Conservation (phyloP, 1,140 invertebrate species). For the Drosophila takahashii region DNA sequence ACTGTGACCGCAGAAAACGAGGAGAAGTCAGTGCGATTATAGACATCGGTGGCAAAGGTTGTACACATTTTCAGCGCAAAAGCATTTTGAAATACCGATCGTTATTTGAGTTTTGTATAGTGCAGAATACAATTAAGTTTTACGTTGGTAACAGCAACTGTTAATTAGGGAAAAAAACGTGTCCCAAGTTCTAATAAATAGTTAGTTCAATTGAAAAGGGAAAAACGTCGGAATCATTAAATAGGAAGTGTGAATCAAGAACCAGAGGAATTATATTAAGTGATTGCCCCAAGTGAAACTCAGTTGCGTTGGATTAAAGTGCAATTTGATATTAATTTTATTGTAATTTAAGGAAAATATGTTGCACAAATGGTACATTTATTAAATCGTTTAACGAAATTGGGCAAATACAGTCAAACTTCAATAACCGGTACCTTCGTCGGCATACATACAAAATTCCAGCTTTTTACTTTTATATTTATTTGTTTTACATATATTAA, state of each 20-base stretch:
- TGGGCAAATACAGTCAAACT: background rate
- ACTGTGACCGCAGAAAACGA: background rate
- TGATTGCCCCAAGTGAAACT: background rate
- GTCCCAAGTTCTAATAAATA: background rate
- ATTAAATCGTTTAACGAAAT: background rate
- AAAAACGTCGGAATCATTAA: background rate
- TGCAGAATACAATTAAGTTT: conserved; percentile 6
- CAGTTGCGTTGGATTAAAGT: background rate
- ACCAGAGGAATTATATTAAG: background rate
- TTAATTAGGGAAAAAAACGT: background rate
- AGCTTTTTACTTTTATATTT: background rate
- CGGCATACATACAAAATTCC: background rate
- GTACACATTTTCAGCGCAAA: conserved; percentile 7
- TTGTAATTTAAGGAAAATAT: background rate
- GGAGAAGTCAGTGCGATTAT: conserved; percentile 43
- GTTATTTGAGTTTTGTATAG: background rate
- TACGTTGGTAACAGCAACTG: conserved; percentile 6
- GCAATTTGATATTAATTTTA: background rate
- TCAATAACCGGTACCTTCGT: background rate
- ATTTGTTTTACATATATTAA: background rate
- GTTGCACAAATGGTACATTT: background rate
- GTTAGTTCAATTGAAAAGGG: background rate
- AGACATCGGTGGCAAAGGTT: conserved; percentile 55
- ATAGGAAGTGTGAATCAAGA: background rate
- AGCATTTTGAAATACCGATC: background rate